These are phyloP conservation scores for Sebastes nivosus DNA, from an alignment of 2,797 vertebrate genomes.

Conservation along the genomic window DNA sequence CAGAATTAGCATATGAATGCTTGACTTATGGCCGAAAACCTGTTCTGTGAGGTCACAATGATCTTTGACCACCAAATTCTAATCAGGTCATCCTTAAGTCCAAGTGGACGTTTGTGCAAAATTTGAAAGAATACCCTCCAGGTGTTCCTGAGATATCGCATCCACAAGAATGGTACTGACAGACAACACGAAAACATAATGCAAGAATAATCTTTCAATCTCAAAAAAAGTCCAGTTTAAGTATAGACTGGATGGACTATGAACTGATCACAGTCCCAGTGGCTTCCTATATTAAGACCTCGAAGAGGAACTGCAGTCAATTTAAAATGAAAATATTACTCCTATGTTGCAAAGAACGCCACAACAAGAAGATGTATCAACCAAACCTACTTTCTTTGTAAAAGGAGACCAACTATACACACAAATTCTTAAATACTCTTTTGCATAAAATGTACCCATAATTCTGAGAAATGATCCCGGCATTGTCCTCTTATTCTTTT, in stretches of 20 bases:
- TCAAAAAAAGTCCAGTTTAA: neutral
- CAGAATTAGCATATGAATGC: neutral
- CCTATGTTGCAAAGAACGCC: neutral
- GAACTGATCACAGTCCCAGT: neutral
- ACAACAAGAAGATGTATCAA: neutral
- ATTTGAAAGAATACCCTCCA: no score
- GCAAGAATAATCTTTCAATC: neutral
- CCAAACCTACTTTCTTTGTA: neutral
- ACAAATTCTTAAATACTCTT: neutral
- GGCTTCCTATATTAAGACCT: neutral
- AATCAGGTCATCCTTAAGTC: no score
- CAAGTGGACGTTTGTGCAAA: no score
- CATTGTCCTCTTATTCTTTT: neutral
- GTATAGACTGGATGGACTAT: neutral
- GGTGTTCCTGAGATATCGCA: no score
- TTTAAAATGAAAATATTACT: neutral
- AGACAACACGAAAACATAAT: neutral
- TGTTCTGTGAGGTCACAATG: neutral
- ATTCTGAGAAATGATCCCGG: neutral
- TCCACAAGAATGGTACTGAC: neutral
- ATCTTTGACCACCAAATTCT: neutral
- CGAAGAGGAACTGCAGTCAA: neutral
- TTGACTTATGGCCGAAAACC: neutral
- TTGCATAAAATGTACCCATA: neutral
- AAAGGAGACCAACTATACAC: neutral